Conservation (phyloP, 2,797 vertebrate species). For the Acanthurus leucopareius region DNA sequence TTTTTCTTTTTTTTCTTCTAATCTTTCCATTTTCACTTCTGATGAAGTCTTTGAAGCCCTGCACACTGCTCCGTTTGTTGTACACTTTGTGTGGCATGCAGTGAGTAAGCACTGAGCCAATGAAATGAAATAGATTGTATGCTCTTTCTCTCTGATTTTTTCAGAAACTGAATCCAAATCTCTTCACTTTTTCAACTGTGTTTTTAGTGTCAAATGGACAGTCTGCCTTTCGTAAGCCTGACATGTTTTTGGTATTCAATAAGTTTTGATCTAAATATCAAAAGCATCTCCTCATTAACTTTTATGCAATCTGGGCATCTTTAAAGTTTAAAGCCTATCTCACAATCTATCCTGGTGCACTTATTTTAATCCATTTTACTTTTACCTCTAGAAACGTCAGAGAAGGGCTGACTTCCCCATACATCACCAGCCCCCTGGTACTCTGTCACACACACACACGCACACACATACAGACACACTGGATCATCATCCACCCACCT, state of each 20-base stretch:
- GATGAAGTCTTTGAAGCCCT: constrained; percentile 1
- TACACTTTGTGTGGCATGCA: neutral
- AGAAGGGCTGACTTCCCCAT: constrained; percentile 48
- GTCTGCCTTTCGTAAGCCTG: neutral
- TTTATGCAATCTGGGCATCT: neutral
- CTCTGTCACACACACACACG: constrained; percentile 21
- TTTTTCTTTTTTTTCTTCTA: neutral
- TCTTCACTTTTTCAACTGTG: neutral
- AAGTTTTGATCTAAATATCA: neutral
- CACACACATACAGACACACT: constrained; percentile 24
- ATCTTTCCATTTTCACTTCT: constrained; percentile 22
- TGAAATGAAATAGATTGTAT: neutral
- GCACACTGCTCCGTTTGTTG: neutral
- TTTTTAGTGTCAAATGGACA: neutral
- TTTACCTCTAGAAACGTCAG: constrained; percentile 50
- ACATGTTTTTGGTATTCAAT: neutral
- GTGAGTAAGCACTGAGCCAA: neutral
- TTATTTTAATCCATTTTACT: constrained; percentile 45
- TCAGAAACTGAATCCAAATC: neutral
- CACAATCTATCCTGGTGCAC: constrained; percentile 4
- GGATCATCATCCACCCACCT: constrained; percentile 76
- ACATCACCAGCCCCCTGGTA: constrained; percentile 33
- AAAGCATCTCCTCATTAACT: neutral
- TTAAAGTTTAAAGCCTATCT: constrained; percentile 15
- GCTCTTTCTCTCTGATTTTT: neutral